Evolutionary conservation across 1,140 invertebrate species (phyloP).

Genomic region (Bicyclus anynana): DNA sequence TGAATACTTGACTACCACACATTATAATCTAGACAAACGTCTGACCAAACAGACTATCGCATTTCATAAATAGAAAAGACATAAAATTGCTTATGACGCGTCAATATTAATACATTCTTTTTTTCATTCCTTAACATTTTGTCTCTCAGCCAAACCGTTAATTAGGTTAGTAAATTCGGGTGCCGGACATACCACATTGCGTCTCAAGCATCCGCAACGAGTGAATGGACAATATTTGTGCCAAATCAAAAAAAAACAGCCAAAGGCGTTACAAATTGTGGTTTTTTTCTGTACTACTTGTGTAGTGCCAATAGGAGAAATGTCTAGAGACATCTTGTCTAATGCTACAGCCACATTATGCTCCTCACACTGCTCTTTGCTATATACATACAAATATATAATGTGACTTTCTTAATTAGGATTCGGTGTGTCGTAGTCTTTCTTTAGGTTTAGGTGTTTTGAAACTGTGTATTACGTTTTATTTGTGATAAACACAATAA

Average conservation of each 20-base stretch:
- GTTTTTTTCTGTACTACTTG: neutral
- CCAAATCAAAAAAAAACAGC: constrained; percentile 14
- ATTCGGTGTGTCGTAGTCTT: too few relatives aligned
- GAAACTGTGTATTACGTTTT: neutral
- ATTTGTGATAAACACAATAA: too few relatives aligned
- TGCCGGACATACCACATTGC: constrained; percentile 18
- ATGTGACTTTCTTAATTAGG: too few relatives aligned
- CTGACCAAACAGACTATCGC: neutral
- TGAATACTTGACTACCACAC: too few relatives aligned
- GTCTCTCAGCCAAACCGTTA: constrained; percentile 12
- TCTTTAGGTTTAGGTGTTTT: too few relatives aligned
- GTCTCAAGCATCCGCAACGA: constrained; percentile 8
- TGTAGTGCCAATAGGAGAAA: constrained; percentile 2
- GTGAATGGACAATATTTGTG: constrained; percentile 29
- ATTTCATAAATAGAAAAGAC: neutral
- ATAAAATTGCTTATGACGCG: neutral
- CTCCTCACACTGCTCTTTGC: too few relatives aligned
- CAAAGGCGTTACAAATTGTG: constrained; percentile 14
- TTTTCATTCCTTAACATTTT: neutral
- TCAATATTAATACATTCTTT: neutral
- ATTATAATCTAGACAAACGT: neutral
- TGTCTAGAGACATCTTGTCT: too few relatives aligned
- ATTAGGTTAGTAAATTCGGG: constrained; percentile 22
- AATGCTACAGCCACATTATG: too few relatives aligned
- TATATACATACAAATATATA: too few relatives aligned